Evolutionary conservation across 2,113 vertebrate species (phyloP).

Genomic region (Microtus pennsylvanicus): DNA sequence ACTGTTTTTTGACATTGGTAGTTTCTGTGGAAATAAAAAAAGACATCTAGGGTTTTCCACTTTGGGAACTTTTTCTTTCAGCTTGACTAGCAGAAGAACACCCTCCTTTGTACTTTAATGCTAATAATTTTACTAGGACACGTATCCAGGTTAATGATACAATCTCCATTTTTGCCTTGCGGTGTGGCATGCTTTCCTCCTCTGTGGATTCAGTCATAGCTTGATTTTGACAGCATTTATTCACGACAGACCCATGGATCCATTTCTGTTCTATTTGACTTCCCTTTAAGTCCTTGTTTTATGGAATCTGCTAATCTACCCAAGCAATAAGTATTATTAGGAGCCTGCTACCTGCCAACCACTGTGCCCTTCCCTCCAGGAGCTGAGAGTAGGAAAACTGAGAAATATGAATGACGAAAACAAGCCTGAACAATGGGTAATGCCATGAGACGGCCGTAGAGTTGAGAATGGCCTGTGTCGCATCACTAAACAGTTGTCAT

Average conservation of each 20-base stretch:
- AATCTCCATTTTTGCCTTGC: not conserved
- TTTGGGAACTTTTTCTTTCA: slow-evolving; percentile 29
- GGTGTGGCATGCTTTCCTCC: slow-evolving; percentile 8
- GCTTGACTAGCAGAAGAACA: not conserved
- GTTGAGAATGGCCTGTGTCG: not conserved
- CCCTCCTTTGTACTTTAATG: not conserved
- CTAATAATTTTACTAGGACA: slow-evolving; percentile 28
- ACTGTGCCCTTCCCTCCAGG: not conserved
- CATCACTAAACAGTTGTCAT: not conserved
- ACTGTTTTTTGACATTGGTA: not conserved
- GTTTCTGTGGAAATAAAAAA: not conserved
- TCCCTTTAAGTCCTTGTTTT: slow-evolving; percentile 3
- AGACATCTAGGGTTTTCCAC: not conserved
- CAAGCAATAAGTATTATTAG: slow-evolving; percentile 3
- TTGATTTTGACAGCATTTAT: slow-evolving; percentile 50
- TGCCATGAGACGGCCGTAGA: not conserved
- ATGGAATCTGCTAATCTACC: not conserved
- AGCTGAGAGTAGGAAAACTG: not conserved
- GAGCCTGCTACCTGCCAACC: not conserved
- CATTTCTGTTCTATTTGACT: not conserved
- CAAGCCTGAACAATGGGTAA: not conserved
- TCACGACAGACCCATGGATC: not conserved
- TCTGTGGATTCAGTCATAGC: slow-evolving; percentile 15
- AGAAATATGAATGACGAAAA: not conserved
- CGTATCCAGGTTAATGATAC: slow-evolving; percentile 17